A percentile compares a stretch with the other conserved stretches of the same genome.
These are phyloP conservation scores for Medauroidea extradentata DNA, from an alignment of 1,140 invertebrate species.

Conservation along the genomic window DNA sequence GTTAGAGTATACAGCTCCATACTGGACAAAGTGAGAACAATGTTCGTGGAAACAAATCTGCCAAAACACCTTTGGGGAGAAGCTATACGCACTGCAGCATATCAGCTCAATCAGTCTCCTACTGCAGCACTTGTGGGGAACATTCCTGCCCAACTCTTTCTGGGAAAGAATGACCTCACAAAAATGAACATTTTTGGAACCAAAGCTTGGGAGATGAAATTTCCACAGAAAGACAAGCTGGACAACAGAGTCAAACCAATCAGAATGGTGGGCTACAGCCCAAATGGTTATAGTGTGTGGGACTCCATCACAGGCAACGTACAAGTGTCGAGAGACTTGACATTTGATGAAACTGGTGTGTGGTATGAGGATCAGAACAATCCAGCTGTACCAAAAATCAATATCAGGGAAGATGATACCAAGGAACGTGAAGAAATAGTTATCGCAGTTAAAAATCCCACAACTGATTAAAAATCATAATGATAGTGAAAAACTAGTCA, in stretches of 20 bases:
- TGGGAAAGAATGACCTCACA: neutral
- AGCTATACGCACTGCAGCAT: neutral
- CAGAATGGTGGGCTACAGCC: neutral
- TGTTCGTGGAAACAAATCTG: neutral
- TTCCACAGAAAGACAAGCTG: neutral
- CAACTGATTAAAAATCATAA: no score
- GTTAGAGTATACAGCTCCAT: neutral
- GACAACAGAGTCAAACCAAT: neutral
- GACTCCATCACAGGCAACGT: neutral
- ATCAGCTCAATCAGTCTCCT: neutral
- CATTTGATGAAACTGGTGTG: neutral
- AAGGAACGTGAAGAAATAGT: no score
- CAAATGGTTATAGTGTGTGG: neutral
- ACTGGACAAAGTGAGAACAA: neutral
- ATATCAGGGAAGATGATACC: no score
- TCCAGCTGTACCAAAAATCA: no score
- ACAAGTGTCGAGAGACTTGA: neutral
- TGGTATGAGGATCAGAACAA: no score
- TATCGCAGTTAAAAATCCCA: no score
- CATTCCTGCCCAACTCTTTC: neutral
- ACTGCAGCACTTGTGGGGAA: neutral
- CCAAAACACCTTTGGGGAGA: neutral
- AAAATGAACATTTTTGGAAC: neutral
- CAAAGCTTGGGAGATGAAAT: neutral
- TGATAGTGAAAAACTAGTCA: no score